A percentile compares a stretch with the other conserved stretches of the same genome.
phyloP scores from a whole-genome alignment of 2,113 vertebrate genomes.

The Charina bottae region DNA sequence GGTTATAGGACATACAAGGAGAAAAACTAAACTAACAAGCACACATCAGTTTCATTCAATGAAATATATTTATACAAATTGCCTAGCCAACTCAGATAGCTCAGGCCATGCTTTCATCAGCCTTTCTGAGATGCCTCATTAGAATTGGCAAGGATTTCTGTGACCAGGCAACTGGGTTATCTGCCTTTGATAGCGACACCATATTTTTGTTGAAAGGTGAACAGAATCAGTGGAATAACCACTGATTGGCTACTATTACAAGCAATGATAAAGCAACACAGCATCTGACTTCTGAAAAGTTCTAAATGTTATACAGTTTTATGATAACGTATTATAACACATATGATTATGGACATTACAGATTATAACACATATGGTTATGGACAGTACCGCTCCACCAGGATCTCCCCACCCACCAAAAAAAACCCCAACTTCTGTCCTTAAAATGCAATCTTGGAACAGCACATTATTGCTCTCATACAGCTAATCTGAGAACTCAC shows the following conservation, averaged over 20 bases:
- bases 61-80: not conserved
- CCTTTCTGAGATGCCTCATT: not conserved
- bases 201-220: not conserved
- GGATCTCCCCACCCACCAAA: too few species aligned
- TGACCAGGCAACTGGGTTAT: not conserved
- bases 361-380: too few species aligned
- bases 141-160: too few species aligned
- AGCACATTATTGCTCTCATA: too few species aligned
- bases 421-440: too few species aligned
- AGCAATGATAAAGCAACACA: not conserved
- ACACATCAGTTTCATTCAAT: not conserved
- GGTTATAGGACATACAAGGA: not conserved
- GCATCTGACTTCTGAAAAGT: not conserved
- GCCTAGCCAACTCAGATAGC: not conserved
- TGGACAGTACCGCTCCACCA: too few species aligned
- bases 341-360: too few species aligned
- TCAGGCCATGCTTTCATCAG: not conserved
- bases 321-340: too few species aligned
- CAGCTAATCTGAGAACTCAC: too few species aligned
- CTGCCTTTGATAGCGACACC: not conserved
- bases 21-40: not conserved
- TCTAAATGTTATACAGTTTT: not conserved
- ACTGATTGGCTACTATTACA: not conserved
- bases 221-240: not conserved
- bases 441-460: too few species aligned